Conservation (phyloP, 2,888 invertebrate species). For the Melinaea marsaeus region DNA sequence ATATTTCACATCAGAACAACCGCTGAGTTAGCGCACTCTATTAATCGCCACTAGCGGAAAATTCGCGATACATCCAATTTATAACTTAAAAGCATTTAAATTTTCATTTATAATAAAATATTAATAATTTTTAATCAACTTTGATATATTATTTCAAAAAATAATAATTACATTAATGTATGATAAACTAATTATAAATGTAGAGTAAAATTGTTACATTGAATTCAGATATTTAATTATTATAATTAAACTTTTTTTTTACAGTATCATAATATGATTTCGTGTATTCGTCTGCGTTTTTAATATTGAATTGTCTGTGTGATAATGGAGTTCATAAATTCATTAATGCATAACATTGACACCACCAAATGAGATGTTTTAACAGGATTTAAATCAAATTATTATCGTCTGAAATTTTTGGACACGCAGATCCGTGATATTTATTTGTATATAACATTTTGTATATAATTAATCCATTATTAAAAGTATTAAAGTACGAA, state of each 20-base stretch:
- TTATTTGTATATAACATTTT: neutral
- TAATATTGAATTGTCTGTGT: slow-evolving; percentile 30
- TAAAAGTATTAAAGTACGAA: no score
- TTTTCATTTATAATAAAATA: slow-evolving; percentile 21
- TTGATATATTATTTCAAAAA: neutral
- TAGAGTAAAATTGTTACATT: no score
- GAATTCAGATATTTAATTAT: no score
- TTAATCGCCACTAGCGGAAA: slow-evolving; percentile 34
- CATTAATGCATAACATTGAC: slow-evolving; percentile 33
- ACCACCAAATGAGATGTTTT: slow-evolving; percentile 32
- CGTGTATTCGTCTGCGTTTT: slow-evolving; percentile 28
- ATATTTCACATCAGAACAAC: slow-evolving; percentile 8
- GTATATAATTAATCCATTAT: no score
- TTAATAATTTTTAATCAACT: slow-evolving; percentile 14
- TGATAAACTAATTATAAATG: no score
- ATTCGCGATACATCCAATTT: slow-evolving; percentile 31
- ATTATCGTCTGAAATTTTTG: neutral
- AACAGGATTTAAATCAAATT: slow-evolving; percentile 31
- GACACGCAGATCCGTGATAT: neutral
- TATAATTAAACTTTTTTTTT: no score
- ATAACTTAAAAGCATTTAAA: slow-evolving; percentile 32
- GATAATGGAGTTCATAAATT: slow-evolving; percentile 37
- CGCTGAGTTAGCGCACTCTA: slow-evolving; percentile 34
- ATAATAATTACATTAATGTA: neutral
- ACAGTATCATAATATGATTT: slow-evolving; percentile 8